Conservation (phyloP, 1,140 invertebrate species). For the Pinna nobilis region DNA sequence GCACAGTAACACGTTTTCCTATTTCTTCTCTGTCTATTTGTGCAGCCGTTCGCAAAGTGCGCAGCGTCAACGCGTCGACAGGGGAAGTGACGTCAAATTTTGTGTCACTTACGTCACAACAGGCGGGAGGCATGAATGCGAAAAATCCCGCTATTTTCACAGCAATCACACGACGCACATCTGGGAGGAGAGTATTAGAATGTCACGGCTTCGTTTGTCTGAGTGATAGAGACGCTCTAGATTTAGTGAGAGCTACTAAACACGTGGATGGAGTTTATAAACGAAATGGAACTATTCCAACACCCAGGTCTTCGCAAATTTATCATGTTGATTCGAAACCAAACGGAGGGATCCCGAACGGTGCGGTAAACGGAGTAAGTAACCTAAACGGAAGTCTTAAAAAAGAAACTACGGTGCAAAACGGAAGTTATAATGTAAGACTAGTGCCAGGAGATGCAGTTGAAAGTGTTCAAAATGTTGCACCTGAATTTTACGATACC, state of each 20-base stretch:
- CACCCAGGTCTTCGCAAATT: neutral
- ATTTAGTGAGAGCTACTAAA: constrained; percentile 67
- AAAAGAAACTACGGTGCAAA: constrained; percentile 9
- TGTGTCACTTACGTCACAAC: constrained; percentile 94
- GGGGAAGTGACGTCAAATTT: constrained; percentile 81
- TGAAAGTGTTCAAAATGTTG: constrained; percentile 31
- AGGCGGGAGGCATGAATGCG: constrained; percentile 69
- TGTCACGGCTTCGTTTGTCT: constrained; percentile 99
- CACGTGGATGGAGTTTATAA: constrained; percentile 59
- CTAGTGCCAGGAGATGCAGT: constrained; percentile 44
- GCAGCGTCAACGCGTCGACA: constrained; percentile 55
- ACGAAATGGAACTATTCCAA: constrained; percentile 27
- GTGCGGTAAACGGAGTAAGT: neutral
- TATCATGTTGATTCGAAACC: neutral
- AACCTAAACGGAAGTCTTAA: constrained; percentile 5
- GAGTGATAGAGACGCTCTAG: constrained; percentile 64
- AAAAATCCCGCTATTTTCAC: constrained; percentile 97
- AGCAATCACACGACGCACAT: constrained; percentile 93
- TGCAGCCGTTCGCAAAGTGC: constrained; percentile 85
- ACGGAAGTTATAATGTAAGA: constrained; percentile 35
- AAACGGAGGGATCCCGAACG: neutral
- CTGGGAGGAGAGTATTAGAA: constrained; percentile 98
- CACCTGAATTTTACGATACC: constrained; percentile 61
- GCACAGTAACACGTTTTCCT: constrained; percentile 96
- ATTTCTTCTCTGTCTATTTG: constrained; percentile 98